Percentiles rank a stretch among this genome's conserved stretches.
Conservation (phyloP, 1,140 invertebrate species). For the Papilio aristodemus region DNA sequence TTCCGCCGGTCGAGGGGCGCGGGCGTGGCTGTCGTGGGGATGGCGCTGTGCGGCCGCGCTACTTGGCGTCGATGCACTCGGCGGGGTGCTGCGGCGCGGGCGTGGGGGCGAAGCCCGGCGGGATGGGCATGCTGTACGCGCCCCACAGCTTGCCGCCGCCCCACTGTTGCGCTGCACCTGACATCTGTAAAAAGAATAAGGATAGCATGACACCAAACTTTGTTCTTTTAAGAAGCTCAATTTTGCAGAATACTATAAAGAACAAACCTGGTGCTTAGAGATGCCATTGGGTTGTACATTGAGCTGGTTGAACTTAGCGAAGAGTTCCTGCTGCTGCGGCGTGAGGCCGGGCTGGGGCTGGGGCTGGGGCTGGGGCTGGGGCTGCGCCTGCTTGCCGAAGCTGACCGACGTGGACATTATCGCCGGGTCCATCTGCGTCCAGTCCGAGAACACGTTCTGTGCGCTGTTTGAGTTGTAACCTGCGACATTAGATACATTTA, state of each 20-base stretch:
- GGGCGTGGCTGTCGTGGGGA: conserved; percentile 29
- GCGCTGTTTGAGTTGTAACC: conserved; percentile 75
- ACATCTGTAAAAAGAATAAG: too few relatives aligned
- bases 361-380: too few relatives aligned
- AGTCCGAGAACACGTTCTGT: conserved; percentile 83
- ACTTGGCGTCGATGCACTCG: conserved; percentile 80
- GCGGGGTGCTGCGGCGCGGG: conserved; percentile 63
- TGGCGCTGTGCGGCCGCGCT: conserved; percentile 47
- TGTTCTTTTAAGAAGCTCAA: not conserved
- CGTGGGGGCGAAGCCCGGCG: conserved; percentile 73
- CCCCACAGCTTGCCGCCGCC: conserved; percentile 48
- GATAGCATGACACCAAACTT: conserved; percentile 7
- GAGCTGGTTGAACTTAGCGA: conserved; percentile 68
- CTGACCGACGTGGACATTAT: conserved; percentile 86
- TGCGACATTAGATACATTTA: conserved; percentile 30
- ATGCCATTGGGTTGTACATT: conserved; percentile 51
- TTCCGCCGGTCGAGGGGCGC: conserved; percentile 41
- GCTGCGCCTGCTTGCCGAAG: conserved; percentile 51
- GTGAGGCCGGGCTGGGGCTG: conserved; percentile 41
- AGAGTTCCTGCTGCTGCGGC: conserved; percentile 53
- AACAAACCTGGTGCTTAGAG: conserved; percentile 29
- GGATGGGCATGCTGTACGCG: conserved; percentile 60
- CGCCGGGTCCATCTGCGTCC: conserved; percentile 92
- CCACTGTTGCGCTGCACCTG: conserved; percentile 35
- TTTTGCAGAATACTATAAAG: too few relatives aligned